phyloP scores from a whole-genome alignment of 2,797 vertebrate genomes.

The Halcyon smyrnensis region DNA sequence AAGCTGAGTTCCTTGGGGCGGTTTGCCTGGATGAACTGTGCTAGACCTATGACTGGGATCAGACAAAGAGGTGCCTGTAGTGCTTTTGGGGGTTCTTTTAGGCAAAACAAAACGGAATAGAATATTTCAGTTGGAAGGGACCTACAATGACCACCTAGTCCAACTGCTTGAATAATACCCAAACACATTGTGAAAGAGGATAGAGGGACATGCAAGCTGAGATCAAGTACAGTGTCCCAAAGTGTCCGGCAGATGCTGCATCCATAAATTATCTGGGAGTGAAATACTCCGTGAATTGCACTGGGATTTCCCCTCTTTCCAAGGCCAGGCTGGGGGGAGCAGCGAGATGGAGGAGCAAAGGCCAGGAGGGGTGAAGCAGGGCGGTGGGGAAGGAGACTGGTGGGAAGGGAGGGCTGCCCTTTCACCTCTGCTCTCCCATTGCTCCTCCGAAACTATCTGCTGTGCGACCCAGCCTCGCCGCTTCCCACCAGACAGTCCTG shows the following conservation, averaged over 20 bases:
- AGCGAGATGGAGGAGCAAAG: background rate
- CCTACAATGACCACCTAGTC: background rate
- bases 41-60: background rate
- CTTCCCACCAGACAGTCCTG: constrained; percentile 48
- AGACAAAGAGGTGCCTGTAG: background rate
- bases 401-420: constrained; percentile 19
- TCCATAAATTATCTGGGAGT: background rate
- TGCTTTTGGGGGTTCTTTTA: background rate
- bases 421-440: background rate
- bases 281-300: background rate
- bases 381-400: background rate
- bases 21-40: background rate
- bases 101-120: rapidly evolving
- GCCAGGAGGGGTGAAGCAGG: background rate
- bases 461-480: rapidly evolving
- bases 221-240: background rate
- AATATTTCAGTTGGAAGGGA: background rate
- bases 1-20: background rate
- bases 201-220: background rate
- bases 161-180: background rate
- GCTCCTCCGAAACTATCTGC: background rate
- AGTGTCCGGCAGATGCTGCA: background rate
- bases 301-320: background rate
- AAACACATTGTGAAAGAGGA: background rate
- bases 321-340: background rate